Evolutionary conservation across 2,888 invertebrate species (phyloP), one percentile per base, ranked within the genome.

Genomic region (Archips xylosteana): DNA sequence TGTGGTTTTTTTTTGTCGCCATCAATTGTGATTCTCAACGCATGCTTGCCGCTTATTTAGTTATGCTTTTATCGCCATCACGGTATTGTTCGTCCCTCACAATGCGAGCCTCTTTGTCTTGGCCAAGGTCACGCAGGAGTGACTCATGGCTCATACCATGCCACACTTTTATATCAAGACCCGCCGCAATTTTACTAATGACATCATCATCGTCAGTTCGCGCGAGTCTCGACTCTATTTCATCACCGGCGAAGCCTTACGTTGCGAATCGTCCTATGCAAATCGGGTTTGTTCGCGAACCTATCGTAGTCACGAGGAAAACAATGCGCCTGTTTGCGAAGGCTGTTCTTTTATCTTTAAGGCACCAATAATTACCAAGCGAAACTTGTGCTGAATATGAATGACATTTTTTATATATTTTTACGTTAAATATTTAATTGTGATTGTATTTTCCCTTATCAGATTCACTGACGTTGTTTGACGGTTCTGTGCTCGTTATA

Each of bases 41-140:
- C 87, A 85, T 80, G 78, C 77, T 76, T 68, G 80, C 77, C 82
- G 82, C 83, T 86, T 81, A 84, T 88, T 89, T 88, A 88, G 87
- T 88, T 86, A 86, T 83, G 89, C 85, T 88, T 90, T 89, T 91
- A 90, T 90, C 88, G 84, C 82, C 81, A 83, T 86, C 81, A 82
- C 83, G 80, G 81, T 86, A 85, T 82, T 85, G 85, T 87, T 85
- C 83, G 84, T 86, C 82, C 82, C 83, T 82, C 83, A 85, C 88
- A 85, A 85, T 84, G 83, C 81, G 76, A 79, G 80, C 85, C 79
- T 89, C 92, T 92, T 92, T 93, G 92, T 93, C 89, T 92, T 83
- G 86, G 89, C 85, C 93, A 94, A 94, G 93, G 93, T 87, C 87
- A 78, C 59, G 65, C 63, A 76, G 72, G 73, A 75, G 75, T 88